Base-by-base conservation (phyloP, 2,888 invertebrate genomes). In the Willowsia nigromaculata region DNA sequence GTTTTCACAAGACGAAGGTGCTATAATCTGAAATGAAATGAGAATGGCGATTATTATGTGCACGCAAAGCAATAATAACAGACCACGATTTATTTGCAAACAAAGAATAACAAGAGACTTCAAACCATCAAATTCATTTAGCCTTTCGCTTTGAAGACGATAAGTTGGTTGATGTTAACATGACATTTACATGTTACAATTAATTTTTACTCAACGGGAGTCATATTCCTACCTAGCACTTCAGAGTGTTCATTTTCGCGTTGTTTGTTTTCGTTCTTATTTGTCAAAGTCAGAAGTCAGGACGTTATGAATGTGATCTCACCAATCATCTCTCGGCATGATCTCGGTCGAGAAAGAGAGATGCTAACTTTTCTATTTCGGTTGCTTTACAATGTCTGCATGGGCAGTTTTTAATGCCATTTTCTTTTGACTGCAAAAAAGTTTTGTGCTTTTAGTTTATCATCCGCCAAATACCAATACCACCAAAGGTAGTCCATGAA, bases 51-150 rank as follows among this genome's bases (percentile, higher is more conserved):
- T 68, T 78, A 86, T 68, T 40, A 86, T 15, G 87, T 74, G 87
- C 87, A 87, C 87, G 87, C 81, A 87, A 87, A 81, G 53, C 43
- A 87, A 87, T 87, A 87, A 87, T 68, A 22, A 40, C 50, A 27
- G 30, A 50, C 81, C 87, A 87, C 87, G 87, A 87, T 81, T 87
- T 81, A 43, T 81, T 85, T 76, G 76, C 33, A 65, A 78, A 65
- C 59, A 85, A 78, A 71, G 7, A 18, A 33, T 22, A 22, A 80
- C n/a, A 18, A 50, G 18, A 76, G 27, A 47, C 59, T 13, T 65
- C 27, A 59, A 78, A 30, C 30, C 13, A 62, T 59, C 47, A 82
- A 27, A 43, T 78, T 53, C 85, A 68, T 27, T 40, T 43, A 74
- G 50, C 53, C 40, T 37, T 47, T 40, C 40, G 18, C 43, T 18